Conservation (phyloP, 2,797 vertebrate species). For the Micromesistius poutassou region DNA sequence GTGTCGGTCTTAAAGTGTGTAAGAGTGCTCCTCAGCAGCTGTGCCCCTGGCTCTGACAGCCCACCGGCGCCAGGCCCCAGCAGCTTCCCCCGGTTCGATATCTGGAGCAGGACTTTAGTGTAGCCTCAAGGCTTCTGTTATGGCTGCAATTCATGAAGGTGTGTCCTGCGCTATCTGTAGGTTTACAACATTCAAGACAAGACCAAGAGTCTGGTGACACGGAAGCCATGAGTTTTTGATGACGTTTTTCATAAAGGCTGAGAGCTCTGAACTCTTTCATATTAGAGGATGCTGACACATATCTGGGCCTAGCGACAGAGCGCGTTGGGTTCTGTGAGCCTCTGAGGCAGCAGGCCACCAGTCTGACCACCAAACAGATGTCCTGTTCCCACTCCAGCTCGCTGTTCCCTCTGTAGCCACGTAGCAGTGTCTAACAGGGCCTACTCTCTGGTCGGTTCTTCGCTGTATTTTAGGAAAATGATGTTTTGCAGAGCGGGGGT, state of each 20-base stretch:
- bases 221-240: constrained; percentile 5
- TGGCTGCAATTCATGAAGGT: constrained; percentile 66
- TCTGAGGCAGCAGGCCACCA: neutral
- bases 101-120: neutral
- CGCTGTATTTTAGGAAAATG: neutral
- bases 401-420: neutral
- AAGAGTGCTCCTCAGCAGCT: neutral
- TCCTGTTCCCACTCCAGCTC: neutral
- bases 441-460: neutral
- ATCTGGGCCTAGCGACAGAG: neutral
- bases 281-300: neutral
- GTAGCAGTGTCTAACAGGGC: neutral
- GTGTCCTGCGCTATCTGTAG: constrained; percentile 61
- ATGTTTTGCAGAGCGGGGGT: neutral
- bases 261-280: neutral
- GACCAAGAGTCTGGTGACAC: constrained; percentile 18
- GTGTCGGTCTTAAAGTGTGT: neutral
- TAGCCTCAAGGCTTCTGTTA: constrained; percentile 41
- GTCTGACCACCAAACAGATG: neutral
- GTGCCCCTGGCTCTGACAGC: neutral
- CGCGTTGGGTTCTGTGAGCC: neutral
- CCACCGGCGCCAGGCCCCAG: neutral
- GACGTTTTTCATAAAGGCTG: neutral
- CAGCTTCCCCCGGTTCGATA: neutral
- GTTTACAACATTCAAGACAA: constrained; percentile 18